phyloP scores from a whole-genome alignment of 2,113 vertebrate genomes.

The Suncus etruscus region DNA sequence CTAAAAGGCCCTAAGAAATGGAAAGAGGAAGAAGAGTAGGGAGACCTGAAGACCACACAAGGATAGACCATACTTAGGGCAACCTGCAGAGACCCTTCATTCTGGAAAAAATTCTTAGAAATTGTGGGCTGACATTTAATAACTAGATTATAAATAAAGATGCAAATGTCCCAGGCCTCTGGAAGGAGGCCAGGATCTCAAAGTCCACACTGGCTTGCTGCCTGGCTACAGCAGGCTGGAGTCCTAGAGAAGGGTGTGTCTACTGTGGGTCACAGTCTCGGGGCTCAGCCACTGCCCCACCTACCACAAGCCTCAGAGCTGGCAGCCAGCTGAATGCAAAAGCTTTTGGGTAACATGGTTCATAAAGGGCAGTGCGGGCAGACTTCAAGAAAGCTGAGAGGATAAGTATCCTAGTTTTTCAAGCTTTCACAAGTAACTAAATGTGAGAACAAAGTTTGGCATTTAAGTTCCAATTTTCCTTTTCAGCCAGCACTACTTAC shows the following conservation, averaged over 20 bases:
- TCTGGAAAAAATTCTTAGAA: not conserved
- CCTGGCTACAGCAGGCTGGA: not conserved
- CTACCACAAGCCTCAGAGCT: not conserved
- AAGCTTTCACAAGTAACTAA: not conserved
- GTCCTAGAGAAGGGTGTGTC: not conserved
- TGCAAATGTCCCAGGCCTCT: not conserved
- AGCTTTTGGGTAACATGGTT: not conserved
- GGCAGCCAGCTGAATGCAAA: not conserved
- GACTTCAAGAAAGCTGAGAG: not conserved
- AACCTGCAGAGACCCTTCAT: not conserved
- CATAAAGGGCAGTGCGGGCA: not conserved
- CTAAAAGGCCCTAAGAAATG: no score
- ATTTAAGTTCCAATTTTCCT: not conserved
- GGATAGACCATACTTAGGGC: no score
- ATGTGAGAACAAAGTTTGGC: no score
- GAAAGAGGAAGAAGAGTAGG: fast-evolving
- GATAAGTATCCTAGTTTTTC: not conserved
- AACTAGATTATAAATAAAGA: not conserved
- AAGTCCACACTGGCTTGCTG: not conserved
- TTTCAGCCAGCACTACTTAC: not conserved
- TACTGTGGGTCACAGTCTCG: not conserved
- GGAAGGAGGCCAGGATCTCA: not conserved
- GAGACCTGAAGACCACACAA: not conserved
- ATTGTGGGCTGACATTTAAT: not conserved
- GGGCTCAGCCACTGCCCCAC: no score